A percentile compares a stretch with the other conserved stretches of the same genome.
phyloP scores from a whole-genome alignment of 2,797 vertebrate genomes.

The Geotria australis region DNA sequence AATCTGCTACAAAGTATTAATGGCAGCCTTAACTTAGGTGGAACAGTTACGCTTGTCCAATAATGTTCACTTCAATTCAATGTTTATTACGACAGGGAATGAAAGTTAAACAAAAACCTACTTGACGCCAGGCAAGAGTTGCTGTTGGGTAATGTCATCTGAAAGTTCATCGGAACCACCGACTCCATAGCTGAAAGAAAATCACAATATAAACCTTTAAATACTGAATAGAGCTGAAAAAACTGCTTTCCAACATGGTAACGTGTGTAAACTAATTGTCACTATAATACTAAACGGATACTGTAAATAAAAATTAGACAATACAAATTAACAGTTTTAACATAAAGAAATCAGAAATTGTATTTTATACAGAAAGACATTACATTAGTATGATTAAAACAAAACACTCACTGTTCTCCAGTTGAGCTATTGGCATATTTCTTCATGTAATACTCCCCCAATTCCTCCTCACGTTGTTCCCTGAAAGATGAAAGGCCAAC shows the following conservation, averaged over 20 bases:
- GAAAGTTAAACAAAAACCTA: constrained; percentile 10
- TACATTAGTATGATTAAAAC: neutral
- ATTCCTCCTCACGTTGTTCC: constrained; percentile 59
- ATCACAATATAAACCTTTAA: neutral
- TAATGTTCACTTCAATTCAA: too few species aligned
- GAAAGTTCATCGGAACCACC: constrained; percentile 69
- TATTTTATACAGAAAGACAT: neutral
- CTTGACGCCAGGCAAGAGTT: constrained; percentile 81
- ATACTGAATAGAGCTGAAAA: neutral
- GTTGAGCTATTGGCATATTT: constrained; percentile 66
- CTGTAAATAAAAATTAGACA: neutral
- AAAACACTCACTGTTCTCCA: constrained; percentile 44
- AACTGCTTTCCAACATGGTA: neutral
- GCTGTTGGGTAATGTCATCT: constrained; percentile 81
- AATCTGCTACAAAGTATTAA: too few species aligned
- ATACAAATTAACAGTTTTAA: neutral
- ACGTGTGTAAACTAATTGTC: neutral
- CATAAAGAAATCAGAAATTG: neutral
- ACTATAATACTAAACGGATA: neutral
- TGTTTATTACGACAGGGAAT: neutral
- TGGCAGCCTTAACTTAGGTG: too few species aligned
- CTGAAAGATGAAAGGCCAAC: constrained; percentile 8
- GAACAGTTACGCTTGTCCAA: too few species aligned
- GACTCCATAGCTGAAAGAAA: constrained; percentile 16
- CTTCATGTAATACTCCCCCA: constrained; percentile 90